A percentile compares a stretch with the other conserved stretches of the same genome.
phyloP scores from a whole-genome alignment of 1,140 invertebrate species.

The Hydropsyche tenuis region DNA sequence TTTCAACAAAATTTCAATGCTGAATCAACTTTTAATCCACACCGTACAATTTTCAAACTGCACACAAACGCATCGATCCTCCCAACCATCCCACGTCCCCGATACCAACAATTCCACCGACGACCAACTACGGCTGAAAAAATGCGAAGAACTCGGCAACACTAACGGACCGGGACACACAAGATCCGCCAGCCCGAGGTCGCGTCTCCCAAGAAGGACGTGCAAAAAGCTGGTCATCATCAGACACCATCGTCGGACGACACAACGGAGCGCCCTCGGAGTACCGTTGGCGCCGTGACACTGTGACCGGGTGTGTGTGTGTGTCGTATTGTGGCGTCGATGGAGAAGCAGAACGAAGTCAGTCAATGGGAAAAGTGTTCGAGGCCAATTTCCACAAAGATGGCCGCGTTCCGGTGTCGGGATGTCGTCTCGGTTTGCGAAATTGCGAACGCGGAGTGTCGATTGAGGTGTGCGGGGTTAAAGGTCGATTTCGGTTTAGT shows the following conservation, averaged over 20 bases:
- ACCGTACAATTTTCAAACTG: too few relatives aligned
- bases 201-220: slow-evolving; percentile 6
- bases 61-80: neutral
- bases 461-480: too few relatives aligned
- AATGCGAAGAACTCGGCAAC: too few relatives aligned
- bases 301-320: slow-evolving; percentile 38
- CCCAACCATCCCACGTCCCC: neutral
- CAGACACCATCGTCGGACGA: neutral
- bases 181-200: neutral
- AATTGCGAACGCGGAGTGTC: too few relatives aligned
- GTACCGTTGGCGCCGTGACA: slow-evolving; percentile 41
- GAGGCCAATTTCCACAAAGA: slow-evolving; percentile 10
- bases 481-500: too few relatives aligned
- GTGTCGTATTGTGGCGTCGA: too few relatives aligned
- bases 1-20: too few relatives aligned
- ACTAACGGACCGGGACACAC: too few relatives aligned
- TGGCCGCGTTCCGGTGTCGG: neutral
- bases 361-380: slow-evolving; percentile 43
- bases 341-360: slow-evolving; percentile 35
- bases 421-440: too few relatives aligned
- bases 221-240: neutral
- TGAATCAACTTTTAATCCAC: too few relatives aligned
- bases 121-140: too few relatives aligned
- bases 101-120: too few relatives aligned
- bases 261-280: slow-evolving; percentile 2